Base-by-base conservation (phyloP, 2,797 vertebrate species). In the Huso huso region DNA sequence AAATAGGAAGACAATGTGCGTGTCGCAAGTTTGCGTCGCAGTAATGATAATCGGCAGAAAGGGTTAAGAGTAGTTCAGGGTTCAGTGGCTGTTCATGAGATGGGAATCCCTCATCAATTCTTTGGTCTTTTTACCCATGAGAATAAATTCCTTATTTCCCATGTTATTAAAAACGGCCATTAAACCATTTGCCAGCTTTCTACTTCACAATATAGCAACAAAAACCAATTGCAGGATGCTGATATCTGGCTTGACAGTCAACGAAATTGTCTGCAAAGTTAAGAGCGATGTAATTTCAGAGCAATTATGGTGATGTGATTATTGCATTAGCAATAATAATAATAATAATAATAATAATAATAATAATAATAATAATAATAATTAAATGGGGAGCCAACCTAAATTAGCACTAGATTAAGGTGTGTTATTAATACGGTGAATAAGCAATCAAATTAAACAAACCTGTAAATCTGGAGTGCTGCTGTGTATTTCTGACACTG, bases 21-120 rank as follows among this genome's bases (percentile, higher is more conserved):
- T 69, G 63, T 72, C 55, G 23, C 37, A 37, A 61, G 60, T 61
- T 68, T 69, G 70, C 70, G 69, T 65, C 48, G 8, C 63, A 64
- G 66, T 71, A 61, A 69, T 49, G 65, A 37, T 63, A 51, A 71
- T 55, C 49, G 67, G 69, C 62, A 5, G 62, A 63, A 23, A 68
- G 49, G 87, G 82, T 37, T 86, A 90, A 88, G 81, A 72, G 83
- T 83, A 88, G 89, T 88, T 88, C 86, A 83, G 71, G 76, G 88
- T 85, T 90, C 88, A 88, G 72, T 73, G 76, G 80, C 75, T 86
- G 81, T 88, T 90, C 84, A 76, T 81, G 1, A 23, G 15, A 59
- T 37, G 65, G 49, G 61, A 52, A 18, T 51, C 9, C 51, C n/a
- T 63, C 48, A 55, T 68, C 61, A 68, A 9, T 68, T 68, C n/a